Evolutionary conservation across 2,797 vertebrate genomes (phyloP).

Genomic region (Tragelaphus eurycerus): DNA sequence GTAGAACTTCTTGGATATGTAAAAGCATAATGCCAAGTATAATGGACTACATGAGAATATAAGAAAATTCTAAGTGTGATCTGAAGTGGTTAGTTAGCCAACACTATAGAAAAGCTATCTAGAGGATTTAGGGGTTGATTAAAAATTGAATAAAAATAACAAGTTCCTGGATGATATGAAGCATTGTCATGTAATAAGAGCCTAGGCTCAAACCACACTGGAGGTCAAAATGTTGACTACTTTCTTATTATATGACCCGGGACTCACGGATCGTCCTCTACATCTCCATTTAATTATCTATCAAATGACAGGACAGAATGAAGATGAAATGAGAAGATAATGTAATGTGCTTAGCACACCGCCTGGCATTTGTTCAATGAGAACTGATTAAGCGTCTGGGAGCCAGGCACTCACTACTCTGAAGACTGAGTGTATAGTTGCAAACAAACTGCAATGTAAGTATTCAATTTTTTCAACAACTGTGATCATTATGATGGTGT

Average conservation of each 20-base stretch:
- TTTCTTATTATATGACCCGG: not conserved
- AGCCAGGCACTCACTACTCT: not conserved
- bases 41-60: not conserved
- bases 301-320: not conserved
- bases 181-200: not conserved
- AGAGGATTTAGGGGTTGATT: not conserved
- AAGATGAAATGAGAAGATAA: not conserved
- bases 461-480: not conserved
- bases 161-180: not conserved
- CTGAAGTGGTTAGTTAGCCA: not conserved
- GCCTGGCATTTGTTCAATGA: not conserved
- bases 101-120: not conserved
- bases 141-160: not conserved
- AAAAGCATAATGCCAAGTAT: not conserved
- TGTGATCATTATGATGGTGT: not conserved
- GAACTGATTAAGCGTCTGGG: not conserved
- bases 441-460: not conserved
- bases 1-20: not conserved
- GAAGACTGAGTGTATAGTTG: not conserved
- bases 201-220: not conserved
- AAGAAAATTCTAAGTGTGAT: not conserved
- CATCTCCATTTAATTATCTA: not conserved
- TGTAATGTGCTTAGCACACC: not conserved
- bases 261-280: not conserved
- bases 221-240: not conserved